Evolutionary conservation across 2,888 invertebrate species (phyloP).

Genomic region (Sminthurides aquaticus): DNA sequence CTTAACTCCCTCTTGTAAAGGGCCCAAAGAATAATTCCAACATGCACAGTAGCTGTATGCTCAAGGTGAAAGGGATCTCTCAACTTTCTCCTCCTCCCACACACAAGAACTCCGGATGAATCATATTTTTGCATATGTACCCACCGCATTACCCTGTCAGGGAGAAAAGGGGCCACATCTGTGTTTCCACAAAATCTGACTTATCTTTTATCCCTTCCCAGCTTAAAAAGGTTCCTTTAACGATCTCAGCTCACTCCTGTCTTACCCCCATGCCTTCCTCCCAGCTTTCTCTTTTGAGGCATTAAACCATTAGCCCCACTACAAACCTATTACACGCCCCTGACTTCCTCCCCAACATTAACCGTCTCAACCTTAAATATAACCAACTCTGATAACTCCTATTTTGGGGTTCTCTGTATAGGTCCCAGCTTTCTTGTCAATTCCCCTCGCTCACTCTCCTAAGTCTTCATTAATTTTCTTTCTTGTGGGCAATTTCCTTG

Average conservation of each 20-base stretch:
- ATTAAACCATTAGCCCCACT: neutral
- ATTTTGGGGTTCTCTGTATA: too few relatives aligned
- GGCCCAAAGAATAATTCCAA: too few relatives aligned
- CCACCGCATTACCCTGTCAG: too few relatives aligned
- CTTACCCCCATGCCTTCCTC: neutral
- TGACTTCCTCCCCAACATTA: neutral
- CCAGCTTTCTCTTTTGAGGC: neutral
- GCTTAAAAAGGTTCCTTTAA: constrained; percentile 8
- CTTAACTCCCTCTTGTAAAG: too few relatives aligned
- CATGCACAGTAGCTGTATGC: too few relatives aligned
- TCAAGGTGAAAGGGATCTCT: too few relatives aligned
- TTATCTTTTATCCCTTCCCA: neutral
- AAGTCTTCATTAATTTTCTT: neutral
- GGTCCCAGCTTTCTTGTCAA: neutral
- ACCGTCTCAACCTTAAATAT: neutral
- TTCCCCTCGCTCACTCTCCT: neutral
- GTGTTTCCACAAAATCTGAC: neutral
- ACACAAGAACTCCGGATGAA: too few relatives aligned
- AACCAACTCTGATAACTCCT: neutral
- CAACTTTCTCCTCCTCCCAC: too few relatives aligned
- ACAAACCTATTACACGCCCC: neutral
- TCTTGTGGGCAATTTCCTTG: neutral
- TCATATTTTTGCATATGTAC: too few relatives aligned
- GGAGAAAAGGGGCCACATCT: neutral
- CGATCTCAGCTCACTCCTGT: neutral